Evolutionary conservation across 2,888 invertebrate genomes (phyloP), one percentile per base, ranked within the genome.

Genomic region (Leptinotarsa rubiginosa): DNA sequence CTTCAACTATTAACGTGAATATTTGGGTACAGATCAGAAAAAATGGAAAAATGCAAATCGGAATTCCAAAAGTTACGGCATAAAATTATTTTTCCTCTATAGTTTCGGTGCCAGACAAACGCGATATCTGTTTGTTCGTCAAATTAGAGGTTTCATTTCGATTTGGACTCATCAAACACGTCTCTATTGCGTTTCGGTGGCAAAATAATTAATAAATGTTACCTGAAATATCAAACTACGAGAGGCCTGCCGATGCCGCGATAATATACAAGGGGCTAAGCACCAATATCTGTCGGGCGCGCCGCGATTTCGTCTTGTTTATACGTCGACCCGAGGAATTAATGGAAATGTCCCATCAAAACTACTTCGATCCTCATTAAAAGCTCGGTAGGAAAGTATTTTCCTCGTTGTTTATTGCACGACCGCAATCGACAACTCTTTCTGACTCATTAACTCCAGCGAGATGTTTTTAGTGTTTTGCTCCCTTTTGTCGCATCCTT

Each of bases 311-410:
- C 81, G 79, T 77, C 81, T 84, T 82, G 81, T 86, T 86, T 87
- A 86, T 83, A 77, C 80, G 75, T 79, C 80, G 90, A 89, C 90
- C 90, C 62, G n/a, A 62, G 18, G 25, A 62, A 62, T 62, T 62
- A 90, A 90, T 90, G 89, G 87, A 89, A 90, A 90, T 90, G 91
- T 91, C 91, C 91, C 91, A 91, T 91, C 91, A 89, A 65, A 90
- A 89, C 91, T 89, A 91, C 91, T 91, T 90, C 88, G 88, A 88
- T 88, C 87, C 89, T 90, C 91, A 91, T 91, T 91, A 91, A 90
- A 90, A 90, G 90, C 90, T 89, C 62, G 31, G 62, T 59, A 59
- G 59, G 25, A 59, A 73, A 69, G 59, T 73, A 47, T 69, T 62
- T 65, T 50, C 70, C 22, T 54, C 49, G 50, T 74, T 70, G 73